These are phyloP conservation scores for Noctua janthe DNA, from an alignment of 2,888 invertebrate species.

Conservation along the genomic window DNA sequence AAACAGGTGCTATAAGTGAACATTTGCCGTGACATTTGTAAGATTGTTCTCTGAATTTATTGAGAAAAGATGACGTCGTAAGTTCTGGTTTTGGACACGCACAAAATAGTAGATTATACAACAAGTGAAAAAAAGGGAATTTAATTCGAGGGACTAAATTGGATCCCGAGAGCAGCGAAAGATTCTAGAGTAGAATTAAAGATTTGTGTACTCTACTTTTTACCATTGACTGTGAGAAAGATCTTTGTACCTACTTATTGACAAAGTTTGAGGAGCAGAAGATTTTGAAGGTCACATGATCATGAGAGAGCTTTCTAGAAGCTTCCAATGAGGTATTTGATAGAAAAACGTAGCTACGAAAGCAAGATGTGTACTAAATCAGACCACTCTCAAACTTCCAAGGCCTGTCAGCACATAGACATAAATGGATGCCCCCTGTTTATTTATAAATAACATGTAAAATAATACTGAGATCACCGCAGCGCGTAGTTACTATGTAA, in stretches of 20 bases:
- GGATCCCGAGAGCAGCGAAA: no score
- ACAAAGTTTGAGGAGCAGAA: neutral
- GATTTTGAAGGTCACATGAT: neutral
- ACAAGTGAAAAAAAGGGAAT: no score
- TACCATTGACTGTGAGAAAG: neutral
- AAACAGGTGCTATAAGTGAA: neutral
- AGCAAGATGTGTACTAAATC: constrained; percentile 11
- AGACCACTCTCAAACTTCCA: constrained; percentile 8
- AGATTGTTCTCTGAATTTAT: neutral
- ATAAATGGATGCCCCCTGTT: constrained; percentile 8
- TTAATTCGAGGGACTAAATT: no score
- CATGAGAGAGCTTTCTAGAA: neutral
- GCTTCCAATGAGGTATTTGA: neutral
- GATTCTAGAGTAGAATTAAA: no score
- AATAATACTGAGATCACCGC: constrained; percentile 12
- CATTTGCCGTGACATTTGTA: neutral
- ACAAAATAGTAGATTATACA: neutral
- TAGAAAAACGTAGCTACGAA: neutral
- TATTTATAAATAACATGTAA: constrained; percentile 19
- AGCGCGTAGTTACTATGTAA: neutral
- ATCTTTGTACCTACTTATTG: neutral
- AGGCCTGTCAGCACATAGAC: constrained; percentile 13
- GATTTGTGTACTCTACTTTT: no score
- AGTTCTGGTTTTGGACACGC: neutral
- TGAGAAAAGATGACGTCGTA: neutral